These are phyloP conservation scores for Pipa parva DNA, from an alignment of 2,113 vertebrate species.

Conservation along the genomic window DNA sequence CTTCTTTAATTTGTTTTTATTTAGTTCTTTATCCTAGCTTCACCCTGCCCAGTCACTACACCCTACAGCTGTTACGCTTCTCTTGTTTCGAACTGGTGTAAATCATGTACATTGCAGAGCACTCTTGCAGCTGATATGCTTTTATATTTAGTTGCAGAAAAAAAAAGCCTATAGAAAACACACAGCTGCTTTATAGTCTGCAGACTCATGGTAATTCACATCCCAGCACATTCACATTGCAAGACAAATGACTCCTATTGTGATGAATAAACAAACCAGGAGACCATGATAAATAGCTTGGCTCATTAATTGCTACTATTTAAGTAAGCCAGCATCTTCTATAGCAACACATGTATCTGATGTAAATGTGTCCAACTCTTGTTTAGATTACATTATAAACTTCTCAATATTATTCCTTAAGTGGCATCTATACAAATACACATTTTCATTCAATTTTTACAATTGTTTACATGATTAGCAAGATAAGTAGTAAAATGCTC, in stretches of 20 bases:
- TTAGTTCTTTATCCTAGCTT: conserved; percentile 32
- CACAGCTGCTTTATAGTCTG: conserved; percentile 36
- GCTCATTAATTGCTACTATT: conserved; percentile 31
- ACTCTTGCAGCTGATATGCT: conserved; percentile 32
- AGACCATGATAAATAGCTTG: conserved; percentile 21
- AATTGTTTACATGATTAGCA: too few relatives aligned
- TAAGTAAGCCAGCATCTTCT: conserved; percentile 8
- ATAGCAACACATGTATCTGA: conserved; percentile 11
- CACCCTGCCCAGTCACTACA: conserved; percentile 14
- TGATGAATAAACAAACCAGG: conserved; percentile 31
- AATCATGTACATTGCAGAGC: conserved; percentile 32
- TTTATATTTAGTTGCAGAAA: conserved; percentile 34
- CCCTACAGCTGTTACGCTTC: conserved; percentile 33
- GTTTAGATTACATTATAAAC: not conserved
- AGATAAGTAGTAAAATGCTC: too few relatives aligned
- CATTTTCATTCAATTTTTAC: too few relatives aligned
- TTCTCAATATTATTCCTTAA: not conserved
- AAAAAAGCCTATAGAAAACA: conserved; percentile 30
- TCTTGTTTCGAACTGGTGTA: conserved; percentile 31
- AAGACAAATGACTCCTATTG: conserved; percentile 25
- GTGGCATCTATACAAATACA: too few relatives aligned
- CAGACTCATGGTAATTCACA: conserved; percentile 29
- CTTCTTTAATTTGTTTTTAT: not conserved
- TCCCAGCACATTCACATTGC: conserved; percentile 15
- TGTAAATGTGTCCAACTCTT: not conserved